Conservation (phyloP, 2,113 vertebrate species). For the Leptodactylus fuscus region DNA sequence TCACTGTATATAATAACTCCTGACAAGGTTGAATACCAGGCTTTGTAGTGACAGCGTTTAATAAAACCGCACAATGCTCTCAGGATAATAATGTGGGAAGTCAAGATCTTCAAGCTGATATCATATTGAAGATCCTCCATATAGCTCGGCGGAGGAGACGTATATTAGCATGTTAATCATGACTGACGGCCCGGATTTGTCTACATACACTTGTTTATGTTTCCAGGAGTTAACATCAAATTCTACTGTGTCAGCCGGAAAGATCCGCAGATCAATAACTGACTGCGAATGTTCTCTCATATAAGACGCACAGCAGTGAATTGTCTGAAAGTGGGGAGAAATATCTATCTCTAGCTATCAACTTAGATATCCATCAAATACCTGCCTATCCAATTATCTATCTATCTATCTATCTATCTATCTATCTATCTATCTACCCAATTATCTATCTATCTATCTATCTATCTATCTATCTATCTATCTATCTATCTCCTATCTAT, state of each 20-base stretch:
- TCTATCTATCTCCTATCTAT: background rate
- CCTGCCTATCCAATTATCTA: background rate
- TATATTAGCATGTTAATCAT: constrained; percentile 25
- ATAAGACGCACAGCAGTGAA: background rate
- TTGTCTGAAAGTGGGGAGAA: too few species aligned
- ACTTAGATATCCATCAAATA: background rate
- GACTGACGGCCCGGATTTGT: constrained; percentile 39
- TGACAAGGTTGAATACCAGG: background rate
- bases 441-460: background rate
- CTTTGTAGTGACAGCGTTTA: constrained; percentile 30
- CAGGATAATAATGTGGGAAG: constrained; percentile 23
- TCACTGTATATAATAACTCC: background rate
- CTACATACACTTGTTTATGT: constrained; percentile 13
- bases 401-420: background rate
- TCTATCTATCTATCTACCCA: background rate
- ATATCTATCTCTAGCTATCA: background rate
- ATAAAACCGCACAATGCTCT: background rate
- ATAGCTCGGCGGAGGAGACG: background rate
- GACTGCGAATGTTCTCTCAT: background rate
- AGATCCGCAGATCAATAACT: constrained; percentile 39
- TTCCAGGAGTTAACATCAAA: background rate
- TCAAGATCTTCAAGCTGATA: background rate
- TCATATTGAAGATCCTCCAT: background rate
- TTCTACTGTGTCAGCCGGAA: constrained; percentile 6
- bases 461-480: background rate